Conservation (phyloP, 2,888 invertebrate genomes). For the Callosobruchus maculatus region DNA sequence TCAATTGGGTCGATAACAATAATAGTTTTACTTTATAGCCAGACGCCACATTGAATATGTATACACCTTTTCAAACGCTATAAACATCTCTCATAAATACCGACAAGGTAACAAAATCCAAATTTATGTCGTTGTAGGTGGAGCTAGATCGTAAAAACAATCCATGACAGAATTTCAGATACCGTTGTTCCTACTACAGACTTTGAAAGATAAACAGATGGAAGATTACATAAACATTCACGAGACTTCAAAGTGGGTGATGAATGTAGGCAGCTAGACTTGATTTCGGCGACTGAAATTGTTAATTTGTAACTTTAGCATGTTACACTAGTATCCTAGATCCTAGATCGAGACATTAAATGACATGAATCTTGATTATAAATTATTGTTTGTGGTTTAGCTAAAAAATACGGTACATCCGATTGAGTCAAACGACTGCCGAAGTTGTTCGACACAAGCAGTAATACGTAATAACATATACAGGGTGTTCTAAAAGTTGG, state of each 20-base stretch:
- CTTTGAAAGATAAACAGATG: background rate
- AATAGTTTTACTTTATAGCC: no score
- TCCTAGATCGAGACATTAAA: no score
- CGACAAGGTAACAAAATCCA: background rate
- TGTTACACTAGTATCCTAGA: background rate
- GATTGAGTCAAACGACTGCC: no score
- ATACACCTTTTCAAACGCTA: background rate
- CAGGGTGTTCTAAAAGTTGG: no score
- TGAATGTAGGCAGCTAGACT: background rate
- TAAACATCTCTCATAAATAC: background rate
- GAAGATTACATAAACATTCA: background rate
- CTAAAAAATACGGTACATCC: no score
- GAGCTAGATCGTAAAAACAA: background rate
- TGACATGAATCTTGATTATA: no score
- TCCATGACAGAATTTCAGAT: background rate
- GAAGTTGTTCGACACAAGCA: no score
- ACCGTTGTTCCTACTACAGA: background rate
- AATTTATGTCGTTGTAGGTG: background rate
- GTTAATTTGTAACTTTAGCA: background rate
- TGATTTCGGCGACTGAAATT: background rate
- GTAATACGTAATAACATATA: no score
- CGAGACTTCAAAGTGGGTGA: background rate
- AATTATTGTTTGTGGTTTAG: no score
- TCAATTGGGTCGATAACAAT: no score
- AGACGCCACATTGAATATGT: background rate